Conservation (phyloP, 53 echinoderm and acorn worm species). For the Paelopatides confundens region DNA sequence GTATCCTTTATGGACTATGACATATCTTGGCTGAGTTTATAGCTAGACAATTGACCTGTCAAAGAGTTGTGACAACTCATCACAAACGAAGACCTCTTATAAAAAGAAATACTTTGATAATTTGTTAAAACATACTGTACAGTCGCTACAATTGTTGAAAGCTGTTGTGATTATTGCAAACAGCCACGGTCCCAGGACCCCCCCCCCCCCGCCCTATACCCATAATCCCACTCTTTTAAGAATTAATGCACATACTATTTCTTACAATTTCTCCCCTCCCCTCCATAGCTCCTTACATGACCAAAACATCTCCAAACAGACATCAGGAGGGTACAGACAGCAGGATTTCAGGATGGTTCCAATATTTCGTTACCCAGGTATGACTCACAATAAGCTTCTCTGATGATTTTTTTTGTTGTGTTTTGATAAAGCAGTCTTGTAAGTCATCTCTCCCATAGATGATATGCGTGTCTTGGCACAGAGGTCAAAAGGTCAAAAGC, state of each 20-base stretch:
- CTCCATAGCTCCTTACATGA: neutral
- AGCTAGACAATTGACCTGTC: neutral
- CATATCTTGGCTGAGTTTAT: neutral
- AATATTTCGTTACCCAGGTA: no score
- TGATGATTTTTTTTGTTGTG: no score
- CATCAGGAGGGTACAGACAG: no score
- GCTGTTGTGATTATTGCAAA: neutral
- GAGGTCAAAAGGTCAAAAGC: neutral
- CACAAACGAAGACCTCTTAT: neutral
- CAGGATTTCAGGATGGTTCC: no score
- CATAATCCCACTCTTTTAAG: neutral
- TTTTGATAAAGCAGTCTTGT: neutral
- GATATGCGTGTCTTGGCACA: neutral
- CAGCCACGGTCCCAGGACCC: neutral
- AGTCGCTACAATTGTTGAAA: conserved; percentile 1
- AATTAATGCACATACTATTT: neutral
- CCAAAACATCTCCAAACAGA: no score
- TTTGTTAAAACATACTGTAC: neutral
- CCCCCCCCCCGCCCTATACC: neutral
- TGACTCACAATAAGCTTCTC: no score
- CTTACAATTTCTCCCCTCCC: neutral
- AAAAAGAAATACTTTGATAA: neutral
- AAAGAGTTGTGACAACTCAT: neutral
- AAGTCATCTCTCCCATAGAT: neutral
- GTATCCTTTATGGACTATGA: neutral